Evolutionary conservation across 2,113 vertebrate genomes (phyloP).

Genomic region (Rhabdomys dilectus): DNA sequence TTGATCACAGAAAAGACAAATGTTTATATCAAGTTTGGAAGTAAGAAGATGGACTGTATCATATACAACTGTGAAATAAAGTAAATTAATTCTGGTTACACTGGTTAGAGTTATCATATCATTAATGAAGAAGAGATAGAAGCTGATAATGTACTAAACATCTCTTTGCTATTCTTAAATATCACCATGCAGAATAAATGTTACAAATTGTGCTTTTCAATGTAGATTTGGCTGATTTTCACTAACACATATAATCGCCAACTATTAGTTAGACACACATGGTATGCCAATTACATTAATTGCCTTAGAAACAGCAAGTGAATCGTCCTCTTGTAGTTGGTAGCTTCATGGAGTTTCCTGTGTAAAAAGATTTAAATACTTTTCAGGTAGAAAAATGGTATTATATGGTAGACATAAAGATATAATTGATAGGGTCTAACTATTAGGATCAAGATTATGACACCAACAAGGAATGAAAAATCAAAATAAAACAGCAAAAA

Average conservation of each 20-base stretch:
- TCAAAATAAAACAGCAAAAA: background rate
- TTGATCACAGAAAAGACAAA: background rate
- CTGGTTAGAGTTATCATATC: background rate
- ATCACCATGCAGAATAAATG: background rate
- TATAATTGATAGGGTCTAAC: background rate
- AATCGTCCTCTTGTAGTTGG: background rate
- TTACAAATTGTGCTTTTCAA: background rate
- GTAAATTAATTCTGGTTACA: background rate
- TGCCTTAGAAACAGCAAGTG: background rate
- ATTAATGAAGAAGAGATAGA: conserved; percentile 27
- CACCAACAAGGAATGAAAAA: background rate
- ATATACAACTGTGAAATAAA: background rate
- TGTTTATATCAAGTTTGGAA: conserved; percentile 8
- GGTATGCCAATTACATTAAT: background rate
- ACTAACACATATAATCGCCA: background rate
- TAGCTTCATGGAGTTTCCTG: background rate
- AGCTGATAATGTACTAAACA: background rate
- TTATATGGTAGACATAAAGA: background rate
- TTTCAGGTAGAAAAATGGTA: background rate
- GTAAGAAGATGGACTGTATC: background rate
- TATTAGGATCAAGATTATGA: conserved; percentile 3
- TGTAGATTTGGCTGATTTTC: conserved; percentile 31
- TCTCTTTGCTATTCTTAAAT: background rate
- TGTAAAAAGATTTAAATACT: background rate
- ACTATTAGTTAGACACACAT: background rate